A percentile compares a stretch with the other conserved stretches of the same genome.
These are phyloP conservation scores for Nilaparvata lugens DNA, from an alignment of 1,140 invertebrate genomes.

Conservation along the genomic window DNA sequence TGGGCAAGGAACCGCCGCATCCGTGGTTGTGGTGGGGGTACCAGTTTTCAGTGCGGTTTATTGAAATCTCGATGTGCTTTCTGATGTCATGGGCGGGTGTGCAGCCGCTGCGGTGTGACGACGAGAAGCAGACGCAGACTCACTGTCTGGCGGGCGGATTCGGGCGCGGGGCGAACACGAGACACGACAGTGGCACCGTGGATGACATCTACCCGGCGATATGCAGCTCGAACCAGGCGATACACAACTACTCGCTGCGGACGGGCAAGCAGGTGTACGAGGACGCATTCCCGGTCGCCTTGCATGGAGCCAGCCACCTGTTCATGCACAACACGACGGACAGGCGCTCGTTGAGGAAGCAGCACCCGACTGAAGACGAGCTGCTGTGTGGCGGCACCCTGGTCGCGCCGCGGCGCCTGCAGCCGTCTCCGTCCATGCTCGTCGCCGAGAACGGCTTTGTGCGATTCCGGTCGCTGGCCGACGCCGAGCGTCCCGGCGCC, in stretches of 20 bases:
- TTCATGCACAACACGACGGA: slow-evolving; percentile 30
- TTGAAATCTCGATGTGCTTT: slow-evolving; percentile 74
- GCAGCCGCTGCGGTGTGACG: slow-evolving; percentile 35
- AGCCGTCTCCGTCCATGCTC: slow-evolving; percentile 50
- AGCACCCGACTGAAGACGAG: slow-evolving; percentile 32
- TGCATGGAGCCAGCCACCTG: slow-evolving; percentile 30
- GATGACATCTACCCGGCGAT: slow-evolving; percentile 67
- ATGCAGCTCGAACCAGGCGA: slow-evolving; percentile 74
- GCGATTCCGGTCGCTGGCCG: slow-evolving; percentile 60
- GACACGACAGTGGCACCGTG: slow-evolving; percentile 17
- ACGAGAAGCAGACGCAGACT: slow-evolving; percentile 37
- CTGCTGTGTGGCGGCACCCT: slow-evolving; percentile 18
- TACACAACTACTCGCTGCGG: slow-evolving; percentile 69
- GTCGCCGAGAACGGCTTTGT: slow-evolving; percentile 79
- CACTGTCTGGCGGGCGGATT: slow-evolving; percentile 43
- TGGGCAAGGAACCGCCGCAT: slow-evolving; percentile 38
- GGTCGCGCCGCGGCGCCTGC: slow-evolving; percentile 24
- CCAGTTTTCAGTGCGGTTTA: slow-evolving; percentile 69
- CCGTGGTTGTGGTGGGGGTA: slow-evolving; percentile 85
- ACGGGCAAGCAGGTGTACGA: slow-evolving; percentile 70
- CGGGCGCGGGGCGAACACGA: slow-evolving; percentile 33
- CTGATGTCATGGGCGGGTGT: slow-evolving; percentile 69
- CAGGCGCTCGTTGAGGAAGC: slow-evolving; percentile 34
- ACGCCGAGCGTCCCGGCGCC: slow-evolving; percentile 19
- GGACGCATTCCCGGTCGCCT: slow-evolving; percentile 45